Percentiles rank a stretch among this genome's conserved stretches.
phyloP scores from a whole-genome alignment of 2,113 vertebrate genomes.

The Centropus unirufus region DNA sequence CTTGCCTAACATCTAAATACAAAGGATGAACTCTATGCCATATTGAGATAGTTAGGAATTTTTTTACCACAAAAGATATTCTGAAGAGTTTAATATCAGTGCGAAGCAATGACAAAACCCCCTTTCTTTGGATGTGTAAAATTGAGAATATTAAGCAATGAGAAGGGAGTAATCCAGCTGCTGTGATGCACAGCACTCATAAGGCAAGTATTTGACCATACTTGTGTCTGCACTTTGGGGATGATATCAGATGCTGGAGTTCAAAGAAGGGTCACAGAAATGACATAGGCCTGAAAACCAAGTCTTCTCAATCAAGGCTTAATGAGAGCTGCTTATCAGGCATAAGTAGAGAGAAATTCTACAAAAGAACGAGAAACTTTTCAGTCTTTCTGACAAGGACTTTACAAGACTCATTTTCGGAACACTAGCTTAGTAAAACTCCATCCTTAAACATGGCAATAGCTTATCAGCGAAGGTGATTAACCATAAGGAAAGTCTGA shows the following conservation, averaged over 20 bases:
- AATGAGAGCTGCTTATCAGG: not conserved
- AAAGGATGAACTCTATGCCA: not conserved
- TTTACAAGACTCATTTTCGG: not conserved
- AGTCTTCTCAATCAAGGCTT: not conserved
- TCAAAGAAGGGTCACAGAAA: slow-evolving; percentile 38
- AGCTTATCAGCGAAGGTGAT: not conserved
- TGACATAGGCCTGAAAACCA: not conserved
- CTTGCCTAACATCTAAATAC: not conserved
- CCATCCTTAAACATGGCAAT: not conserved
- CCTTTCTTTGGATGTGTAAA: not conserved
- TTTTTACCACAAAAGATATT: not conserved
- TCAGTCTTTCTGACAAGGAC: not conserved
- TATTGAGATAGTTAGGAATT: not conserved
- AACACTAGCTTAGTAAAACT: not conserved
- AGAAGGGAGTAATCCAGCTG: not conserved
- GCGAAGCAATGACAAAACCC: not conserved
- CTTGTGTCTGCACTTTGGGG: not conserved
- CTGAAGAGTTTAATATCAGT: not conserved
- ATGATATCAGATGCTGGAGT: slow-evolving; percentile 11
- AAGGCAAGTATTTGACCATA: not conserved
- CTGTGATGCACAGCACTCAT: not conserved
- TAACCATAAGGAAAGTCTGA: not conserved
- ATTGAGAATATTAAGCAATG: not conserved
- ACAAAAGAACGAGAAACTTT: not conserved
- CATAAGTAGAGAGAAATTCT: not conserved